A percentile compares a stretch with the other conserved stretches of the same genome.
These are phyloP conservation scores for Palythoa grandiflora DNA, from an alignment of 92 coral and sea anemone genomes.

Conservation along the genomic window DNA sequence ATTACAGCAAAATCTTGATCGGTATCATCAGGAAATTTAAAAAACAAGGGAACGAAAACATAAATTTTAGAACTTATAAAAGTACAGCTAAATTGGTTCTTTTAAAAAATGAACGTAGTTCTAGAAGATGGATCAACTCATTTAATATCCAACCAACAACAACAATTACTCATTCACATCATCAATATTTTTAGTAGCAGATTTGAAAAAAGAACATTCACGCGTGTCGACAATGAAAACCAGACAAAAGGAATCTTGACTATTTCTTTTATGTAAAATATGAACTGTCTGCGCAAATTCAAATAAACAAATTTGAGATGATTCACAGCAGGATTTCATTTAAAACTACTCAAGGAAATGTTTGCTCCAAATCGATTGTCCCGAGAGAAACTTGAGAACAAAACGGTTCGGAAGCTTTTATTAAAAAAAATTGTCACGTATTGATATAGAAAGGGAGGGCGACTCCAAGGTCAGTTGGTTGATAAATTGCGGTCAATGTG, in stretches of 20 bases:
- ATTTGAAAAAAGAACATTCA: neutral
- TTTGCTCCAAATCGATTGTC: neutral
- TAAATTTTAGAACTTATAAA: no score
- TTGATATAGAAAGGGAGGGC: neutral
- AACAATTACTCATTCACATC: neutral
- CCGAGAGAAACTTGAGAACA: constrained; percentile 18
- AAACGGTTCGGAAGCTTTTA: neutral
- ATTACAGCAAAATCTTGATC: no score
- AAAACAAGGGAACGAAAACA: no score
- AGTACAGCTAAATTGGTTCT: no score
- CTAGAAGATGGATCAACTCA: neutral
- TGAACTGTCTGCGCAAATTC: neutral
- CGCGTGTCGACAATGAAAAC: neutral
- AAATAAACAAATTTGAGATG: neutral
- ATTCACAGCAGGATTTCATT: constrained; percentile 25
- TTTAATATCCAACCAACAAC: no score
- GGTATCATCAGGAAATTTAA: no score
- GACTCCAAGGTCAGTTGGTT: no score
- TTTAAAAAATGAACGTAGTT: neutral
- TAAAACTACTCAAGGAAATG: constrained; percentile 35
- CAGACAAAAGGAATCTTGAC: neutral
- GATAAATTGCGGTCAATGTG: neutral
- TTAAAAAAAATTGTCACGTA: constrained; percentile 24
- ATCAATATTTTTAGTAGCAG: neutral
- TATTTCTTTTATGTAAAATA: neutral